These are phyloP conservation scores for Syngnathus scovelli DNA, from an alignment of 2,113 vertebrate genomes.

Conservation along the genomic window DNA sequence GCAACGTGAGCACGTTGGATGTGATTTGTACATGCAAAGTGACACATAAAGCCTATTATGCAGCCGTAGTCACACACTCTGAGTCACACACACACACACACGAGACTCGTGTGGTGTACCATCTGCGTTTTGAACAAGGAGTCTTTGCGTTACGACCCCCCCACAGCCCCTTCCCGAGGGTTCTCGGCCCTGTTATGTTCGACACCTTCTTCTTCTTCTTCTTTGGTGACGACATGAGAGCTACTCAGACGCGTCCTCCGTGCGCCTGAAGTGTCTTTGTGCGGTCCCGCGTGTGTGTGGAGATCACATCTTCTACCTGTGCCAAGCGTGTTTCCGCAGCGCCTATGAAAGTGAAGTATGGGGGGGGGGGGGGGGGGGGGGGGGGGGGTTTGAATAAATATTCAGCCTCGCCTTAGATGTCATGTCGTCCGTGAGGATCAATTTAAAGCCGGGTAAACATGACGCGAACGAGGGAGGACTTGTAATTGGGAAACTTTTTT, in stretches of 20 bases:
- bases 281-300: background rate
- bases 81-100: constrained; percentile 1
- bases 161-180: background rate
- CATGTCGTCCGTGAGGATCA: background rate
- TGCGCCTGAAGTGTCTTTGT: constrained; percentile 12
- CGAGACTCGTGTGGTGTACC: constrained; percentile 17
- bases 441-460: background rate
- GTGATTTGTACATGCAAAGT: background rate
- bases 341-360: background rate
- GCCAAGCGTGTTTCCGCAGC: background rate
- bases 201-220: constrained; percentile 15
- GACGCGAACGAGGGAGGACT: background rate
- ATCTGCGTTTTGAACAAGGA: constrained; percentile 31
- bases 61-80: constrained; percentile 1
- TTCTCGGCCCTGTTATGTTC: constrained; percentile 26
- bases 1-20: background rate
- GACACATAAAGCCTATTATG: background rate
- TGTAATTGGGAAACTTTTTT: background rate
- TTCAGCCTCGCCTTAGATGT: background rate
- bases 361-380: too few relatives aligned
- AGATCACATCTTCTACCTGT: background rate
- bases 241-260: background rate
- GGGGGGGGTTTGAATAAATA: too few relatives aligned
- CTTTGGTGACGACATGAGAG: constrained; percentile 18
- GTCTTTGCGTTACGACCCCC: constrained; percentile 22